These are phyloP conservation scores for Drosophila neocordata DNA, from an alignment of 1,140 invertebrate genomes.

Conservation along the genomic window DNA sequence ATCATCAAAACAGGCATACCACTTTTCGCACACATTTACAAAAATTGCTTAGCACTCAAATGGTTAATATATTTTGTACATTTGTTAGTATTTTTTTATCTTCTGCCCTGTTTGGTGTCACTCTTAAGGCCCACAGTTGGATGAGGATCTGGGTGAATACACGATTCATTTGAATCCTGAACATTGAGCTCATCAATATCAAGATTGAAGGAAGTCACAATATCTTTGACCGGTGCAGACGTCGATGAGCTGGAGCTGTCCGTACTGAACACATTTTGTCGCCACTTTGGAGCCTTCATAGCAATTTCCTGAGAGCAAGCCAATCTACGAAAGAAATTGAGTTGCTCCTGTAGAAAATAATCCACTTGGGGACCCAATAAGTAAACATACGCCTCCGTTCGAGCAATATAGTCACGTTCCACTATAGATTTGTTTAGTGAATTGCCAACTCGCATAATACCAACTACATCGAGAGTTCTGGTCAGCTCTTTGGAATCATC, in stretches of 20 bases:
- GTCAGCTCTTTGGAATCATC: conserved; percentile 1
- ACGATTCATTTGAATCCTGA: not conserved
- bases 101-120: not conserved
- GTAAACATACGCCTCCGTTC: conserved; percentile 26
- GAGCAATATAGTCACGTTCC: conserved; percentile 18
- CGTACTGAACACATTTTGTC: too few species aligned
- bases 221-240: not conserved
- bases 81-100: too few species aligned
- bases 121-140: not conserved
- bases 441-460: not conserved
- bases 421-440: not conserved
- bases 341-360: conserved; percentile 1
- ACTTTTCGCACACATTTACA: too few species aligned
- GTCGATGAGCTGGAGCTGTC: not conserved
- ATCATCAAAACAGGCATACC: too few species aligned
- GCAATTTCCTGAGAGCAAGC: not conserved
- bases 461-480: not conserved
- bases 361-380: conserved; percentile 23
- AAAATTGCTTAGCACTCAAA: too few species aligned
- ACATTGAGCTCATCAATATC: too few species aligned
- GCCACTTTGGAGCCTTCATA: not conserved
- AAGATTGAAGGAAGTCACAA: not conserved
- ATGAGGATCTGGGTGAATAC: not conserved
- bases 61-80: too few species aligned
- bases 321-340: not conserved